phyloP scores from a whole-genome alignment of 2,797 vertebrate genomes.

The Scolopax bukidnonensis region DNA sequence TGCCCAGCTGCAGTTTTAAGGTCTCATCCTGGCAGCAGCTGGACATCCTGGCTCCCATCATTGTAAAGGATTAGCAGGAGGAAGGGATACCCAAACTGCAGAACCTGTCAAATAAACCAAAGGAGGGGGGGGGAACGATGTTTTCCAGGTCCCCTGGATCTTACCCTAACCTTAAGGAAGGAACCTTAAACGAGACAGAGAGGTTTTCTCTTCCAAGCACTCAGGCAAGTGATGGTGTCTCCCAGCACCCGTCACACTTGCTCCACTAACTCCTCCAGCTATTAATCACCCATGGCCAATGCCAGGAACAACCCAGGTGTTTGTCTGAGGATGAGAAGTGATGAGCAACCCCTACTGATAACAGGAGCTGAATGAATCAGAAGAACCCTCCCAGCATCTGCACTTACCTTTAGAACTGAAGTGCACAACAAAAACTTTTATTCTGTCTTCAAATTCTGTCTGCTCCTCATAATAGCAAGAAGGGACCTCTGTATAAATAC shows the following conservation, averaged over 20 bases:
- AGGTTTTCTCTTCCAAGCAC: background rate
- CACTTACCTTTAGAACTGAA: background rate
- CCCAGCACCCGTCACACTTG: background rate
- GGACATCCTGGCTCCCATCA: background rate
- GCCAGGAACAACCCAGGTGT: background rate
- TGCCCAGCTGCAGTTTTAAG: no score
- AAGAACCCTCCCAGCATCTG: background rate
- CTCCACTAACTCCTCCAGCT: background rate
- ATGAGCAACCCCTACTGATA: background rate
- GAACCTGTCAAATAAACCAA: background rate
- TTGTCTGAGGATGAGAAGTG: background rate
- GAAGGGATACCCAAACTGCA: background rate
- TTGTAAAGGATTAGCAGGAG: background rate
- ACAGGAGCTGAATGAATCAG: background rate
- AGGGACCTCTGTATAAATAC: background rate
- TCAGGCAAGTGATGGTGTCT: background rate
- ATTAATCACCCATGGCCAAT: background rate
- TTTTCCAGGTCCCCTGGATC: background rate
- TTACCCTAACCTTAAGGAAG: background rate
- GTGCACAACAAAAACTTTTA: background rate
- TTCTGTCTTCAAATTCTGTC: background rate
- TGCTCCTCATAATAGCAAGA: background rate
- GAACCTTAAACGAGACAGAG: background rate
- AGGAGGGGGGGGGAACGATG: background rate
- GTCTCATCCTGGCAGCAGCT: background rate